Base-by-base conservation (phyloP, 2,113 vertebrate species). In the Gorsachius goisagi region DNA sequence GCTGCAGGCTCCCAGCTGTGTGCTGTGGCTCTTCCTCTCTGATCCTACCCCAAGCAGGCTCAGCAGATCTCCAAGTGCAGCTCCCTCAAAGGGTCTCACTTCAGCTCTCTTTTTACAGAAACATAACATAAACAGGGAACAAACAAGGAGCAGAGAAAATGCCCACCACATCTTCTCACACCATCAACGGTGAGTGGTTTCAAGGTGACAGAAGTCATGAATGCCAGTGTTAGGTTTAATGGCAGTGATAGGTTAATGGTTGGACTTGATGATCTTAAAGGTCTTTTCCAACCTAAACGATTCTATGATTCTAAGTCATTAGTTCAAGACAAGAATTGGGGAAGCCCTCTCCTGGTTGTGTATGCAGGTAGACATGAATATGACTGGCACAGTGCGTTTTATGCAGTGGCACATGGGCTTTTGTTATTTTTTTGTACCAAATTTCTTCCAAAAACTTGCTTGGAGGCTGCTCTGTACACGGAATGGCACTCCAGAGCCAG, bases 391-490 rank as follows among this genome's bases (percentile, higher is more conserved):
- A 7, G 21, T 1, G 24, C 13, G 30, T 4, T 30, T 81, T 26
- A 4, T 6, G 19, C 3, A 35, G 18, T 9, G 32, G 3, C 35
- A 59, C 0, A 0, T 4, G 37, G 17, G 28, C 15, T 79, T 92
- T 12, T 44, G 5, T 9, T 72, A 13, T 49, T 91, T 62, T 82
- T 62, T 82, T 0, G 0, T 7, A 45, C 7, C 30, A 39, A 49
- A 74, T 26, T 68, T 75, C 44, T 35, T 23, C 53, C 32, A 28
- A 49, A 88, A 72, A 26, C 15, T 75, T 77, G 3, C 17, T n/a
- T 18, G 37, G 37, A 63, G 15, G 1, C 9, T 47, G 35, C 15
- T 62, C 6, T 16, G 33, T 22, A 3, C 4, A 5, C n/a, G 30
- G 44, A 78, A 91, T 63, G 5, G 3, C 12, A n/a, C 8, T 32